These are phyloP conservation scores for Caenorhabditis afra DNA, from an alignment of 2,888 invertebrate species.

Conservation along the genomic window DNA sequence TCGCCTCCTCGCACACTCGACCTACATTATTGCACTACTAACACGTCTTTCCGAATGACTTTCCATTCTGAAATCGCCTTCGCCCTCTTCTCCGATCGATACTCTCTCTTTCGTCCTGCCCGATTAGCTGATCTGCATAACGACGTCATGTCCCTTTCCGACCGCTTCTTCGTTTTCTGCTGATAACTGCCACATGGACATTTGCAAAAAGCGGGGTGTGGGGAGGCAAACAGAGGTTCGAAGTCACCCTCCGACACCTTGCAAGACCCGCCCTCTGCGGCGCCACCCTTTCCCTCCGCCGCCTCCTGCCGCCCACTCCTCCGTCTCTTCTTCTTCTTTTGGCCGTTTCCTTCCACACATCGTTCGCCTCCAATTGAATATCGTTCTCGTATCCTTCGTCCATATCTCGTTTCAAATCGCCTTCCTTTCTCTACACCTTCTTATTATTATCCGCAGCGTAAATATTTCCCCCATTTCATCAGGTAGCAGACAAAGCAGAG, in stretches of 20 bases:
- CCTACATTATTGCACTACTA: constrained; percentile 29
- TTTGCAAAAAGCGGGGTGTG: not conserved
- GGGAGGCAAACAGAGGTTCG: constrained; percentile 4
- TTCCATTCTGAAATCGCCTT: not conserved
- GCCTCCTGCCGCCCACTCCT: constrained; percentile 13
- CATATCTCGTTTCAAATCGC: constrained; percentile 42
- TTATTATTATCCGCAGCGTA: constrained; percentile 11
- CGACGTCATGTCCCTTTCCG: constrained; percentile 10
- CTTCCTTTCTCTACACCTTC: constrained; percentile 12
- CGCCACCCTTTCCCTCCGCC: constrained; percentile 1
- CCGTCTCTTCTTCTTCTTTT: constrained; percentile 10
- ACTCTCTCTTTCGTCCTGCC: not conserved
- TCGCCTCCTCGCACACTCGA: constrained; percentile 21
- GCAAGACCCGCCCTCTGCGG: constrained; percentile 10
- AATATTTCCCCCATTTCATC: constrained; percentile 13
- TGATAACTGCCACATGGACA: constrained; percentile 2
- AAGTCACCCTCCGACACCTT: constrained; percentile 12
- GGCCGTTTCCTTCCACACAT: constrained; percentile 25
- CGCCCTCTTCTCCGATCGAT: constrained; percentile 2
- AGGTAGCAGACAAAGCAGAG: not conserved
- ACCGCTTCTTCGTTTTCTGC: constrained; percentile 9
- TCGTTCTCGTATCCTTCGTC: constrained; percentile 14
- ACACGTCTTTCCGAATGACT: not conserved
- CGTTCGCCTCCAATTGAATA: constrained; percentile 24
- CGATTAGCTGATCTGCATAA: constrained; percentile 35